Percentiles rank a stretch among this genome's conserved stretches.
These are phyloP conservation scores for Zootermopsis nevadensis DNA, from an alignment of 2,888 invertebrate genomes.

Conservation along the genomic window DNA sequence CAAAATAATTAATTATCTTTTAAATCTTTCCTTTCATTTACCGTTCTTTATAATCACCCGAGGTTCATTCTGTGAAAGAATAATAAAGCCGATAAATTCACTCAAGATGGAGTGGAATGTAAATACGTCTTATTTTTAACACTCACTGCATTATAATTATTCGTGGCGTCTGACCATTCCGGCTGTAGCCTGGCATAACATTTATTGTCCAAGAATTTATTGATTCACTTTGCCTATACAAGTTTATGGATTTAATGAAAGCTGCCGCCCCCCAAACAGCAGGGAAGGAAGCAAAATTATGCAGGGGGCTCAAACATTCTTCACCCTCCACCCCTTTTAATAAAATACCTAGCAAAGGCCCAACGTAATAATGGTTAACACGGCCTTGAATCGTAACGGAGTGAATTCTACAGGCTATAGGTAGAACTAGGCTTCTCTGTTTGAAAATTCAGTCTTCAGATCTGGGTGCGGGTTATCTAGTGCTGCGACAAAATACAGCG, in stretches of 20 bases:
- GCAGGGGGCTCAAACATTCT: constrained; percentile 20
- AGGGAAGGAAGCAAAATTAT: constrained; percentile 32
- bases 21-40: too few species aligned
- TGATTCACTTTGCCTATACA: constrained; percentile 26
- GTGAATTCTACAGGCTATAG: neutral
- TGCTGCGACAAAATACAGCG: too few species aligned
- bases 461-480: too few species aligned
- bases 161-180: too few species aligned
- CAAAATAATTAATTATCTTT: too few species aligned
- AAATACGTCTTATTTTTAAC: too few species aligned
- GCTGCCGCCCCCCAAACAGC: neutral
- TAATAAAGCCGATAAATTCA: too few species aligned
- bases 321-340: neutral
- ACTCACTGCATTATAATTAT: too few species aligned
- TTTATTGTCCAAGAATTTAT: constrained; percentile 23
- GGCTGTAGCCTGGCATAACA: neutral
- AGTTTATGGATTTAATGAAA: constrained; percentile 36
- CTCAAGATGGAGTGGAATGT: too few species aligned
- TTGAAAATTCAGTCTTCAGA: too few species aligned
- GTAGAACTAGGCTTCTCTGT: neutral
- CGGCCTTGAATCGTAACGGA: neutral
- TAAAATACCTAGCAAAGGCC: neutral
- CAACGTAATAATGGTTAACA: neutral
- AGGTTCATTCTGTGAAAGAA: too few species aligned
- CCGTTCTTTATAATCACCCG: too few species aligned